Conservation (phyloP, 2,888 invertebrate species). For the Lasius fuliginosus region DNA sequence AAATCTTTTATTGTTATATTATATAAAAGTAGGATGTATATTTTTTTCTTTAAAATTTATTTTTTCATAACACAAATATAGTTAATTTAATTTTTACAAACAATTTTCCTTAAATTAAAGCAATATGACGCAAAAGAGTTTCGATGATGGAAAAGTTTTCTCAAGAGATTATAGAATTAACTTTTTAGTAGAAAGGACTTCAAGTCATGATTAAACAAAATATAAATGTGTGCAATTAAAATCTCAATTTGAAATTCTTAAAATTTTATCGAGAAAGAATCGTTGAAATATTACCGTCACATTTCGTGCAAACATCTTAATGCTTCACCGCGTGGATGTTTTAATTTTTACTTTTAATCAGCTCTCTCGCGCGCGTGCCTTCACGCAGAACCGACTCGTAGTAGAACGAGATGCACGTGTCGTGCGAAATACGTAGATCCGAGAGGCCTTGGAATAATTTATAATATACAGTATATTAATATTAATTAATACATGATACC, state of each 20-base stretch:
- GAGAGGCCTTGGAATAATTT: slow-evolving; percentile 41
- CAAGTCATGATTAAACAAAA: neutral
- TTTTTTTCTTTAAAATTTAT: neutral
- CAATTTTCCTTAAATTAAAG: neutral
- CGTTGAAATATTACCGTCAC: neutral
- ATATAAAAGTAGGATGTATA: neutral
- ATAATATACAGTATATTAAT: slow-evolving; percentile 27
- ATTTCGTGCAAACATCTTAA: slow-evolving; percentile 2
- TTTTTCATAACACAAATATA: neutral
- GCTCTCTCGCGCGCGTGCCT: neutral
- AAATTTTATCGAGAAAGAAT: neutral
- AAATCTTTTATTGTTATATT: neutral
- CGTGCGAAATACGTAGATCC: slow-evolving; percentile 4
- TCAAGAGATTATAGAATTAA: neutral
- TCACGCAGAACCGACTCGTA: neutral
- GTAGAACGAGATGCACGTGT: neutral
- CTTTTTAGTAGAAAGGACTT: neutral
- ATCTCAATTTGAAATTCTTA: neutral
- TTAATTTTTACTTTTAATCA: slow-evolving; percentile 42
- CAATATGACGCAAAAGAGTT: neutral
- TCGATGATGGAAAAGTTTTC: neutral
- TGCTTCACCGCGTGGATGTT: slow-evolving; percentile 4
- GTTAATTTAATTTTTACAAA: neutral
- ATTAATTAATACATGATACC: slow-evolving; percentile 20
- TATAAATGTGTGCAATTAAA: neutral